Evolutionary conservation across 1,140 invertebrate species (phyloP).

Genomic region (Pectinophora gossypiella): DNA sequence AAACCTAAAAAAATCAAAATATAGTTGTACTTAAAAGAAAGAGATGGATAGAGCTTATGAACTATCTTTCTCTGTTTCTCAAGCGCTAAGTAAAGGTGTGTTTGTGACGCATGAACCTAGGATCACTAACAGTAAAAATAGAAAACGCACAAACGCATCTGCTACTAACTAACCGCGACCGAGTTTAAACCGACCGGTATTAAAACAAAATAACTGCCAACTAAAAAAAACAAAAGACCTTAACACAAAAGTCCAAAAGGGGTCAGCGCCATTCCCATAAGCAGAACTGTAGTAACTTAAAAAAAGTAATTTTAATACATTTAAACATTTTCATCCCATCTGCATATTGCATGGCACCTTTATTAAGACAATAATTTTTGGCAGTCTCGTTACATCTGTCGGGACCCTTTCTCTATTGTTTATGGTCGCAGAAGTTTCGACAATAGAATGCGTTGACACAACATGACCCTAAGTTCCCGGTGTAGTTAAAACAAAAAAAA

Average conservation of each 20-base stretch:
- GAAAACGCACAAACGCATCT: conserved; percentile 8
- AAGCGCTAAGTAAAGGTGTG: no score
- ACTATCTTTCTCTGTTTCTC: no score
- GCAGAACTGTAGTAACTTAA: conserved; percentile 10
- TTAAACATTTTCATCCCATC: conserved; percentile 30
- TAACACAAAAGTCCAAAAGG: conserved; percentile 40
- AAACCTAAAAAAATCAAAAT: no score
- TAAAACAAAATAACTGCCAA: conserved; percentile 38
- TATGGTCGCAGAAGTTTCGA: conserved; percentile 41
- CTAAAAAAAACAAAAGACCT: conserved; percentile 40
- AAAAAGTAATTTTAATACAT: conserved; percentile 48
- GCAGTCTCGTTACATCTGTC: conserved; percentile 42
- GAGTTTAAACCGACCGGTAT: conserved; percentile 18
- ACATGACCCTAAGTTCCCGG: conserved; percentile 33
- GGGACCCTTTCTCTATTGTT: conserved; percentile 46
- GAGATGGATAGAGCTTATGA: no score
- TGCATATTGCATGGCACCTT: conserved; percentile 56
- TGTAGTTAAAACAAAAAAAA: conserved; percentile 65
- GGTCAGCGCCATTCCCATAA: conserved; percentile 49
- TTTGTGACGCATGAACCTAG: no score
- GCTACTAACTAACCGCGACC: neutral
- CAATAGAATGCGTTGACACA: conserved; percentile 59
- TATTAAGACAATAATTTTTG: conserved; percentile 50
- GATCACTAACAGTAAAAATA: neutral
- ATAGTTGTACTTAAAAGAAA: no score